A percentile compares a stretch with the other conserved stretches of the same genome.
Conservation (phyloP, 2,888 invertebrate species). For the Andrena minutula region DNA sequence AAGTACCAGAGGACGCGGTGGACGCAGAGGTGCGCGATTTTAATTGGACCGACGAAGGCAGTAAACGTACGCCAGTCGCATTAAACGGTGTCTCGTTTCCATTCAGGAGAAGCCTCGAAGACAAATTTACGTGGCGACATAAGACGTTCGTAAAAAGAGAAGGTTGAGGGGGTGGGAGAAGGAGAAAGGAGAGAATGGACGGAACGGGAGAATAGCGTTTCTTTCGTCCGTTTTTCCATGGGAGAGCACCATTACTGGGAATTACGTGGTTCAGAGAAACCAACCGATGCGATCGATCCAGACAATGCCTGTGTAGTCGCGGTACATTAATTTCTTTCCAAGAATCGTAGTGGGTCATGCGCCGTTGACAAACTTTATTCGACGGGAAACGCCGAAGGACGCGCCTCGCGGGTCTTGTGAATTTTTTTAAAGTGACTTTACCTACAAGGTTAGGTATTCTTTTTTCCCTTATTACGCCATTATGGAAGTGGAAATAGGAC, state of each 20-base stretch:
- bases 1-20: constrained; percentile 17
- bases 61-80: constrained; percentile 13
- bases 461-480: not conserved
- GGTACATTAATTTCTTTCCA: constrained; percentile 71
- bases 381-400: constrained; percentile 44
- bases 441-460: no score
- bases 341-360: constrained; percentile 59
- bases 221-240: constrained; percentile 32
- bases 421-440: not conserved
- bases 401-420: not conserved
- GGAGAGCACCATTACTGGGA: constrained; percentile 48
- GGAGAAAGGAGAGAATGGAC: not conserved
- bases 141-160: not conserved
- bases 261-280: constrained; percentile 54
- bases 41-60: constrained; percentile 24
- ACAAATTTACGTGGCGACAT: constrained; percentile 33
- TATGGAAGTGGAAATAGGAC: no score
- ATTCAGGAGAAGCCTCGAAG: constrained; percentile 17
- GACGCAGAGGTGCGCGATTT: constrained; percentile 23
- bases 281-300: constrained; percentile 52
- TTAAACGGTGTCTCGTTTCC: constrained; percentile 25
- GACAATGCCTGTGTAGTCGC: constrained; percentile 54
- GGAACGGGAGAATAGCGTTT: constrained; percentile 51
- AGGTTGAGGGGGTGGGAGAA: not conserved
- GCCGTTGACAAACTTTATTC: constrained; percentile 25